These are phyloP conservation scores for Melanotaenia trifasciata DNA, from an alignment of 2,797 vertebrate species.

Conservation along the genomic window DNA sequence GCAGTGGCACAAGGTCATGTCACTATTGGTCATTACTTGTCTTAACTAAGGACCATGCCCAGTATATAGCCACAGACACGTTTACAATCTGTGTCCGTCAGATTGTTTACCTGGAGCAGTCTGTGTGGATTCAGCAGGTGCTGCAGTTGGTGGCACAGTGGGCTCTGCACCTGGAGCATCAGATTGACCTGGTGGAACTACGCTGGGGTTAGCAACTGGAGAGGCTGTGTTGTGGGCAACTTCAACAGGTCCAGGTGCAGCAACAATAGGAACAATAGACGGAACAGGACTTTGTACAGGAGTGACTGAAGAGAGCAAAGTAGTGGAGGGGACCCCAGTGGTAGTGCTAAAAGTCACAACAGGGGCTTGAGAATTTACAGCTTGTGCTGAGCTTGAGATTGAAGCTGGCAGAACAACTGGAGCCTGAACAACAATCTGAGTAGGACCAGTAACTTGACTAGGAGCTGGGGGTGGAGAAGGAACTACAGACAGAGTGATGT, in stretches of 20 bases:
- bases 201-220: conserved; percentile 49
- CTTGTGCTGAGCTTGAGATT: conserved; percentile 50
- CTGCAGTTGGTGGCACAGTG: conserved; percentile 40
- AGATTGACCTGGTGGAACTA: conserved; percentile 54
- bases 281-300: conserved; percentile 67
- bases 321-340: conserved; percentile 58
- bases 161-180: conserved; percentile 56
- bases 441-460: conserved; percentile 51
- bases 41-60: neutral
- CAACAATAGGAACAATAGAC: conserved; percentile 67
- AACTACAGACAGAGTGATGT: conserved; percentile 52
- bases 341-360: conserved; percentile 52
- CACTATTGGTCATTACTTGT: neutral
- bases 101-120: conserved; percentile 73
- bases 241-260: conserved; percentile 65
- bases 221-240: conserved; percentile 53
- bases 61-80: neutral
- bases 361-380: conserved; percentile 61
- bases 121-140: conserved; percentile 58
- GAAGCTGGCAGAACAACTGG: conserved; percentile 49
- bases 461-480: conserved; percentile 59
- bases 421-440: conserved; percentile 54
- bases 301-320: conserved; percentile 63
- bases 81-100: neutral
- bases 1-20: neutral